These are phyloP conservation scores for Ranitomeya imitator DNA, from an alignment of 2,113 vertebrate species.

Conservation along the genomic window DNA sequence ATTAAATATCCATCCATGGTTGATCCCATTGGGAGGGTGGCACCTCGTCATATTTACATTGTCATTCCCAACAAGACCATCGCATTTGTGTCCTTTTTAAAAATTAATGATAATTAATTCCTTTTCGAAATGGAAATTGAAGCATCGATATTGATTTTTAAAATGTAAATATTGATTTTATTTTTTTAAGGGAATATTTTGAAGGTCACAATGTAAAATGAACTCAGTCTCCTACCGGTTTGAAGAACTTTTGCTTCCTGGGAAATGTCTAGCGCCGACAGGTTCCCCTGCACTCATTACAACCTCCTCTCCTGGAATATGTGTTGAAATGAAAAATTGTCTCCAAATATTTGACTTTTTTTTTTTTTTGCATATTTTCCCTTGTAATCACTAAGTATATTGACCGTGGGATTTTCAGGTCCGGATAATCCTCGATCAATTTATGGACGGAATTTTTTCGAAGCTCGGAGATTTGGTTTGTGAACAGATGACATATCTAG, in stretches of 20 bases:
- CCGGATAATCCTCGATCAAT: slow-evolving; percentile 20
- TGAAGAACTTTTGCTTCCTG: background rate
- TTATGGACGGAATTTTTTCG: slow-evolving; percentile 3
- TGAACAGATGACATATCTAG: slow-evolving; percentile 6
- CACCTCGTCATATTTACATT: background rate
- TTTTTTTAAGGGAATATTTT: background rate
- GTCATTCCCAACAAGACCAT: background rate
- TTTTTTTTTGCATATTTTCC: background rate
- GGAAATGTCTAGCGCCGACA: background rate
- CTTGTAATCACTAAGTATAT: background rate
- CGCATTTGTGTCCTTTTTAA: slow-evolving; percentile 25
- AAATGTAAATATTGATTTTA: slow-evolving; percentile 27
- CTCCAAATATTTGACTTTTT: background rate
- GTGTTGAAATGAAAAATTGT: background rate
- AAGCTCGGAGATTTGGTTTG: background rate
- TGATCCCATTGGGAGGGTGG: background rate
- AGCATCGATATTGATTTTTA: no score
- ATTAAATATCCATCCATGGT: background rate
- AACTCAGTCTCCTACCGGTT: background rate
- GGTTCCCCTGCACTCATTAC: background rate
- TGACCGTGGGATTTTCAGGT: slow-evolving; percentile 2
- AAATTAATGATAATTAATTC: slow-evolving; percentile 5
- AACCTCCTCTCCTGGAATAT: background rate
- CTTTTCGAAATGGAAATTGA: slow-evolving; percentile 42
- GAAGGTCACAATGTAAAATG: background rate